A percentile compares a stretch with the other conserved stretches of the same genome.
Conservation (phyloP, 2,113 vertebrate species). For the Pelvicachromis taeniatus region DNA sequence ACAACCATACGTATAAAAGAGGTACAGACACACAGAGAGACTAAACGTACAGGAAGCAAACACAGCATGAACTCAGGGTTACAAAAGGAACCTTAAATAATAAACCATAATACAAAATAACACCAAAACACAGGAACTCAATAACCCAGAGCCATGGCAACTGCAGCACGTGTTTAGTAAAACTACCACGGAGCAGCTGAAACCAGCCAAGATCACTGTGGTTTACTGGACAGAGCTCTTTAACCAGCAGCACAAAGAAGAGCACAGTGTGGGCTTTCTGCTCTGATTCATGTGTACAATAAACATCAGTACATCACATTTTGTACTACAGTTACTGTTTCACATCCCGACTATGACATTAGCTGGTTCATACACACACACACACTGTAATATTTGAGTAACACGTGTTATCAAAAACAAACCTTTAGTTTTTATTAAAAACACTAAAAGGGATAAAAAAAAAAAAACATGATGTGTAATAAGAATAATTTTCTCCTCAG, state of each 20-base stretch:
- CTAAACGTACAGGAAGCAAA: not conserved
- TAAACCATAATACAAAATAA: not conserved
- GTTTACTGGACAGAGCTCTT: not conserved
- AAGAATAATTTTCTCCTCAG: not conserved
- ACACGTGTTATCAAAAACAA: not conserved
- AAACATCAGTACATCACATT: not conserved
- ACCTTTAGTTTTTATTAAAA: not conserved
- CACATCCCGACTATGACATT: not conserved
- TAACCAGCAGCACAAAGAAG: not conserved
- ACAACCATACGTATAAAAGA: accelerated
- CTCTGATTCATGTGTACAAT: not conserved
- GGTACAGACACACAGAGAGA: not conserved
- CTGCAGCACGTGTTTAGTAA: not conserved
- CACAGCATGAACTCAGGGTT: not conserved
- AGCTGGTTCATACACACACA: not conserved
- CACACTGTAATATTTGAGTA: not conserved
- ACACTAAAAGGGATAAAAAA: not conserved
- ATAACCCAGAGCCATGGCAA: not conserved
- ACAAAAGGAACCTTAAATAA: accelerated
- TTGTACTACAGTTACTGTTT: not conserved
- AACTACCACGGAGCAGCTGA: not conserved
- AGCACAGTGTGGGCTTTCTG: not conserved
- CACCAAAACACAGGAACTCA: not conserved
- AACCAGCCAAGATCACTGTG: not conserved
- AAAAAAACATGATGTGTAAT: not conserved